Evolutionary conservation across 1,140 invertebrate species (phyloP).

Genomic region (Carcinoscorpius rotundicauda): DNA sequence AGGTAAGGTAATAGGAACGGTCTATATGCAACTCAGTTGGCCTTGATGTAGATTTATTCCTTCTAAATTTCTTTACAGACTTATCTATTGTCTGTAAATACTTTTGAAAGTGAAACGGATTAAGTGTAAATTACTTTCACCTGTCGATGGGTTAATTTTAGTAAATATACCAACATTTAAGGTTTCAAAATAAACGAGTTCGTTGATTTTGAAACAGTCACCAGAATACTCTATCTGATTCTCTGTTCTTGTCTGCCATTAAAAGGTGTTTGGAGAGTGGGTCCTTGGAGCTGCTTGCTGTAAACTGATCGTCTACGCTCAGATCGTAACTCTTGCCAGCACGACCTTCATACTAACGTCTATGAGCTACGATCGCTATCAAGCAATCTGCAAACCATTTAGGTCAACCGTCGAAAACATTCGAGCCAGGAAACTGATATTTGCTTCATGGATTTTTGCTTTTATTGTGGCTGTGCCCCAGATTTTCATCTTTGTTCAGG

Average conservation of each 20-base stretch:
- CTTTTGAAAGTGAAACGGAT: no score
- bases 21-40: no score
- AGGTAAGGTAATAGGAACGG: no score
- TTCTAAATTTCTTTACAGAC: no score
- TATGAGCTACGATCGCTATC: conserved; percentile 37
- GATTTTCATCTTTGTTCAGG: conserved; percentile 36
- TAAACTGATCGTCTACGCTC: conserved; percentile 35
- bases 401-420: conserved; percentile 26
- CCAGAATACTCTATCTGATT: background rate
- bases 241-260: conserved; percentile 19
- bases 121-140: no score
- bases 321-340: conserved; percentile 35
- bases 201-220: no score
- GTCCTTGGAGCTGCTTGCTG: conserved; percentile 33
- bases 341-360: conserved; percentile 39
- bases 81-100: no score
- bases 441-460: conserved; percentile 34
- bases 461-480: conserved; percentile 37
- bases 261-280: conserved; percentile 35
- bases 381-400: conserved; percentile 37
- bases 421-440: conserved; percentile 30
- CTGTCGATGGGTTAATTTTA: no score
- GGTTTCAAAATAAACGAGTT: no score
- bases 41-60: no score
- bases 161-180: no score